A percentile compares a stretch with the other conserved stretches of the same genome.
Evolutionary conservation across 2,888 invertebrate species (phyloP).

Genomic region (Apodemia mormo): DNA sequence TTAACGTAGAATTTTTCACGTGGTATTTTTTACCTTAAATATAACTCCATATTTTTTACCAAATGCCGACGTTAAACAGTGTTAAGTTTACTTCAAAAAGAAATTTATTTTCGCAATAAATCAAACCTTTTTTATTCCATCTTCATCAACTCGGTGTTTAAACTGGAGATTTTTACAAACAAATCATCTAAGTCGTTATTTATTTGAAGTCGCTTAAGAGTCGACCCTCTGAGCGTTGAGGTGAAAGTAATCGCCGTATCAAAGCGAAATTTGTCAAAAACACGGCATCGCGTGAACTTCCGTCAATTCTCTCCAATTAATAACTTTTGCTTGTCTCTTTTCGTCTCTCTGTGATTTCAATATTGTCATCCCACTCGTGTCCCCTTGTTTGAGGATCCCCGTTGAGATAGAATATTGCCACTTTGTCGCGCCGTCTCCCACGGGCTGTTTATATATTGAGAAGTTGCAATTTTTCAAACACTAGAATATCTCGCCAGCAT

Average conservation of each 20-base stretch:
- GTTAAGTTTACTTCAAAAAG: neutral
- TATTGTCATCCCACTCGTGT: slow-evolving; percentile 52
- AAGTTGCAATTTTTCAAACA: slow-evolving; percentile 73
- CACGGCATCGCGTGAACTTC: slow-evolving; percentile 73
- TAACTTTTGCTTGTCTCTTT: slow-evolving; percentile 61
- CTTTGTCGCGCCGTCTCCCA: slow-evolving; percentile 76
- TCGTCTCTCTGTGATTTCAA: slow-evolving; percentile 34
- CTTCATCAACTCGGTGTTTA: slow-evolving; percentile 30
- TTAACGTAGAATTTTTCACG: too few species aligned
- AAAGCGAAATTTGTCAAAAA: slow-evolving; percentile 81
- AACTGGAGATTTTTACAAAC: slow-evolving; percentile 36
- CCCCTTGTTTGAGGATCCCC: slow-evolving; percentile 80
- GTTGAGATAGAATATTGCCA: slow-evolving; percentile 80
- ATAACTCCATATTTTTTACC: too few species aligned
- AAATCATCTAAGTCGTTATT: slow-evolving; percentile 50
- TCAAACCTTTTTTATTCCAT: slow-evolving; percentile 20
- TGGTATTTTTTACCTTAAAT: too few species aligned
- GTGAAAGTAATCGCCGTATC: slow-evolving; percentile 79
- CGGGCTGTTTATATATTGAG: slow-evolving; percentile 67
- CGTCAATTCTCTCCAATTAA: slow-evolving; percentile 81
- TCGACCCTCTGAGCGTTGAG: slow-evolving; percentile 69
- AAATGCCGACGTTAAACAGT: slow-evolving; percentile 8
- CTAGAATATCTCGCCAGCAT: neutral
- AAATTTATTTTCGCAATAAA: slow-evolving; percentile 10
- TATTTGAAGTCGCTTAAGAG: slow-evolving; percentile 52